Base-by-base conservation (phyloP, 2,888 invertebrate species). In the Dysmachus trigonus region DNA sequence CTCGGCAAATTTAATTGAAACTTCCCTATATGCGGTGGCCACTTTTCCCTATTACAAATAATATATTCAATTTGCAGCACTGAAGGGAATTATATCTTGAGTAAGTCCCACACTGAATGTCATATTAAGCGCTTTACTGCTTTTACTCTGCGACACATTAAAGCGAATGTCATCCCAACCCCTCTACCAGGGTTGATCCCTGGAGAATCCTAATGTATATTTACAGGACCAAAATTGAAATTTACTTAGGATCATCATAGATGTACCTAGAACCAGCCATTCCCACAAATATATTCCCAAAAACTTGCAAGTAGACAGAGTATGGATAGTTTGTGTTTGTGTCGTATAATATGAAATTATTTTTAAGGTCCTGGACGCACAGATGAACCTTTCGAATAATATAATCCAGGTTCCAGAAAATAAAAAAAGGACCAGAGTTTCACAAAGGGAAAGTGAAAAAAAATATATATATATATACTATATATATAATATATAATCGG, bases 241-340 rank as follows among this genome's bases (percentile, higher is more conserved):
- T 76, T 76, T 76, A 35, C 35, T 76, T 76, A 41, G 76, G 76
- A 76, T 76, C 76, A 76, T 76, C 76, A 76, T 76, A 76, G 35
- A n/a, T 76, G 76, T 76, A 76, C 22, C 18, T 35, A 35, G n/a
- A n/a, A n/a, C n/a, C n/a, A n/a, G 38, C 22, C 35, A 76, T 76
- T 76, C 18, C 38, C 22, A 22, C 18, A 41, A 35, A 62, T 22
- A 22, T 18, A 18, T 5, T 33, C 76, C n/a, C n/a, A n/a, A n/a
- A 76, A 76, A 62, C 6, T 62, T 62, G 76, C 22, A 22, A 41
- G 22, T 38, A 13, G 2, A 22, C 22, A 13, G 8, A 22, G 76
- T n/a, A 7, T 8, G 8, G 22, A 27, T 62, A 62, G 62, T 62
- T 62, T 27, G 22, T 62, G 62, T 62, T 62, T 62, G 18, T 62